Conservation (phyloP, 2,888 invertebrate species). For the Trissonchulus sp. region DNA sequence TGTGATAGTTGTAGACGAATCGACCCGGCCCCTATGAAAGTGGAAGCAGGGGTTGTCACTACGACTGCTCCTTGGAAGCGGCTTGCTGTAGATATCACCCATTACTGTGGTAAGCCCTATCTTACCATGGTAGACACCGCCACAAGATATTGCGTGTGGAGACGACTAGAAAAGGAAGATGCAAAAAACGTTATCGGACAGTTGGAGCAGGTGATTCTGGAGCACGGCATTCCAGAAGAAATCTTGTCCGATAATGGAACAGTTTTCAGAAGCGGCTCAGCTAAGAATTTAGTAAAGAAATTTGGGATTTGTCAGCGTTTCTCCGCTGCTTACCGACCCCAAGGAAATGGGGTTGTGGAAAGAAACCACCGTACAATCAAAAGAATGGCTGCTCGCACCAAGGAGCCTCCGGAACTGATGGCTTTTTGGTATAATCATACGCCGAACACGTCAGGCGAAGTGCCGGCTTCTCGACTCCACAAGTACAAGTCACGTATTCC, state of each 20-base stretch:
- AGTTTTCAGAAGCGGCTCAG: neutral
- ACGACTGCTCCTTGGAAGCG: too few relatives aligned
- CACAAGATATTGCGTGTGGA: neutral
- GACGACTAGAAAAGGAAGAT: neutral
- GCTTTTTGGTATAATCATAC: neutral
- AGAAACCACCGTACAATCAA: conserved; percentile 12
- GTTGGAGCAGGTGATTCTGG: neutral
- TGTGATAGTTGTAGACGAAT: too few relatives aligned
- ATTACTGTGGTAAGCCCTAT: neutral
- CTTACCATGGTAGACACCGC: neutral
- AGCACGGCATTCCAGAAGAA: neutral
- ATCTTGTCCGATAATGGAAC: neutral
- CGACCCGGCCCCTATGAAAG: neutral
- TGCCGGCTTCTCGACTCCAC: neutral
- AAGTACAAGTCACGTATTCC: too few relatives aligned
- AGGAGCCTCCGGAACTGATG: neutral
- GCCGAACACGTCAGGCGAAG: neutral
- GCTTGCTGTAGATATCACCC: neutral
- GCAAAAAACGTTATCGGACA: neutral
- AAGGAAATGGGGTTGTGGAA: too few relatives aligned
- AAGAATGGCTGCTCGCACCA: neutral
- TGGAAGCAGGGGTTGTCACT: neutral
- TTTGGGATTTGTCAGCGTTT: neutral
- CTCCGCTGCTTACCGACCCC: neutral
- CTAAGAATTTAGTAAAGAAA: conserved; percentile 4